Evolutionary conservation across 2,888 invertebrate genomes (phyloP).

Genomic region (Leptothorax acervorum): DNA sequence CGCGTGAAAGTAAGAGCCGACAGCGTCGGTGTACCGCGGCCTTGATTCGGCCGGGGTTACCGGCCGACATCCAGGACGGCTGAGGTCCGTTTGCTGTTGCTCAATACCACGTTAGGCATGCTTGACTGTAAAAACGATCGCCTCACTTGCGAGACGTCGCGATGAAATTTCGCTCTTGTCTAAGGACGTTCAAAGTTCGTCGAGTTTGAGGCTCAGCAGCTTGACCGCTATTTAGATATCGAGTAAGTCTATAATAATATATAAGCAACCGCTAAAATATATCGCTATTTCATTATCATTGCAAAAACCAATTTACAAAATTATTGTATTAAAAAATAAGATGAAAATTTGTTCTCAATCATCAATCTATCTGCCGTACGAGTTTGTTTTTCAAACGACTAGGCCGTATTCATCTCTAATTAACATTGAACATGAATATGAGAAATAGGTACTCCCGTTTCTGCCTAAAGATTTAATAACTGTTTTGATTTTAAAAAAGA

Average conservation of each 20-base stretch:
- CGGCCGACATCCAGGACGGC: constrained; percentile 82
- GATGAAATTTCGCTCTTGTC: constrained; percentile 70
- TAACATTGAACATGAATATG: background rate
- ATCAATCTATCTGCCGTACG: background rate
- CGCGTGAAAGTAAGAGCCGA: constrained; percentile 82
- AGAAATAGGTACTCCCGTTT: background rate
- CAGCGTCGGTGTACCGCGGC: constrained; percentile 74
- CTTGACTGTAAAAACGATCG: constrained; percentile 66
- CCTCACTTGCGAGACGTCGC: constrained; percentile 57
- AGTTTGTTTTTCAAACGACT: background rate
- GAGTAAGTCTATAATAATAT: background rate
- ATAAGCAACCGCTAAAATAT: background rate
- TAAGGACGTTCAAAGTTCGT: background rate
- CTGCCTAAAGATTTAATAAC: background rate
- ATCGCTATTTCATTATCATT: background rate
- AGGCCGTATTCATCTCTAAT: background rate
- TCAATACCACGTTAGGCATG: constrained; percentile 77
- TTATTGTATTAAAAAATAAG: background rate
- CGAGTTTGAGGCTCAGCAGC: background rate
- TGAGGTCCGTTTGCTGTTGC: constrained; percentile 78
- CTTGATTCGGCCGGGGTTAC: constrained; percentile 84
- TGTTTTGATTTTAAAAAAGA: background rate
- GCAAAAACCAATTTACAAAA: background rate
- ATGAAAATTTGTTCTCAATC: background rate
- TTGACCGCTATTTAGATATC: background rate